Percentiles rank a stretch among this genome's conserved stretches.
These are phyloP conservation scores for Lasius platythorax DNA, from an alignment of 2,888 invertebrate genomes.

Conservation along the genomic window DNA sequence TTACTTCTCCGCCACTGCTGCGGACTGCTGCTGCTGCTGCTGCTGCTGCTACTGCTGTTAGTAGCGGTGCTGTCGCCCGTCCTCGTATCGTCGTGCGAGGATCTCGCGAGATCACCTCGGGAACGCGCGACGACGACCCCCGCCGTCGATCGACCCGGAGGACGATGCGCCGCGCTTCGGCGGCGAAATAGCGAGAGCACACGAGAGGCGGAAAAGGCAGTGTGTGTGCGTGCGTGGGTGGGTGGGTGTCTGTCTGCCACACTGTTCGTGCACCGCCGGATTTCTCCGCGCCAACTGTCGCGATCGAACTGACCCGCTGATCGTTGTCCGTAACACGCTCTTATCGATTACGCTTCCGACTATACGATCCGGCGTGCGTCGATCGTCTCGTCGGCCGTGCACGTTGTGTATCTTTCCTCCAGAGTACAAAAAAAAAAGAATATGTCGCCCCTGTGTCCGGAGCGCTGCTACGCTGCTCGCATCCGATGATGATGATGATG, in stretches of 20 bases:
- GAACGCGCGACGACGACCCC: constrained; percentile 28
- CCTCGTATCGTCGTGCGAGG: constrained; percentile 64
- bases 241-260: constrained; percentile 76
- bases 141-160: constrained; percentile 51
- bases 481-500: constrained; percentile 4
- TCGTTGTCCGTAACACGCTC: neutral
- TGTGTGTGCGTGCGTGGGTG: constrained; percentile 83
- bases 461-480: neutral
- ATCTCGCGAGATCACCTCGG: constrained; percentile 44
- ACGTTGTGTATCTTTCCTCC: constrained; percentile 18
- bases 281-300: constrained; percentile 42
- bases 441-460: constrained; percentile 33
- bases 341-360: neutral
- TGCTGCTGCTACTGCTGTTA: constrained; percentile 70
- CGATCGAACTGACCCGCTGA: neutral
- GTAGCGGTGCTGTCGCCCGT: constrained; percentile 53
- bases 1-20: constrained; percentile 69
- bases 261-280: constrained; percentile 68
- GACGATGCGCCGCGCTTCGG: constrained; percentile 73
- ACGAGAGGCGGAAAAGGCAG: constrained; percentile 79
- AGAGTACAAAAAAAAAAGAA: constrained; percentile 10
- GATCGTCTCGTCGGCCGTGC: neutral
- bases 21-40: constrained; percentile 67
- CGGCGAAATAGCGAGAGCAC: constrained; percentile 72
- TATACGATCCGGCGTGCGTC: neutral